phyloP scores from a whole-genome alignment of 2,797 vertebrate genomes.

The Gymnopithys bicolor region DNA sequence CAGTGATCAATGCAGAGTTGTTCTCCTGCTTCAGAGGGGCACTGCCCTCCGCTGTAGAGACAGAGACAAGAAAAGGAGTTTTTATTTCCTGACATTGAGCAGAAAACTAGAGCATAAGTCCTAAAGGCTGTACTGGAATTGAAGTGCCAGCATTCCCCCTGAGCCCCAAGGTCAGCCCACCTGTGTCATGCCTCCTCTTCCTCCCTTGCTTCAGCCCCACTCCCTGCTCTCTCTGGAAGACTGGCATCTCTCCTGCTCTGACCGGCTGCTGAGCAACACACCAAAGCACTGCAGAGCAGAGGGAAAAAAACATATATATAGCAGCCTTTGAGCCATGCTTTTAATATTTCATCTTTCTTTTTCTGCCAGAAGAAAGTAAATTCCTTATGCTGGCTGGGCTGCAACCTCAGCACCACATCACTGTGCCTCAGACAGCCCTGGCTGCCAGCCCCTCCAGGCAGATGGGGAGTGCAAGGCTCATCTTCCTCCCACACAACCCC shows the following conservation, averaged over 20 bases:
- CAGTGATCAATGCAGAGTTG: neutral
- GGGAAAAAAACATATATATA: neutral
- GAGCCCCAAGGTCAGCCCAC: neutral
- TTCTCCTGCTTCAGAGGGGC: neutral
- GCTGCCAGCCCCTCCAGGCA: constrained; percentile 34
- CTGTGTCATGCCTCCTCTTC: neutral
- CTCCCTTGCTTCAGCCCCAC: neutral
- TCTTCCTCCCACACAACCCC: neutral
- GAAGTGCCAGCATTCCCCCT: neutral
- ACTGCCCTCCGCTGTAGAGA: neutral
- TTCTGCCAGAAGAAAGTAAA: constrained; percentile 26
- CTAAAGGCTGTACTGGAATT: neutral
- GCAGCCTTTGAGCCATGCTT: constrained; percentile 4
- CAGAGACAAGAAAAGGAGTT: fast-evolving
- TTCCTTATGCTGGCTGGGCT: neutral
- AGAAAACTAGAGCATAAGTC: neutral
- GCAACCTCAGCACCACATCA: neutral
- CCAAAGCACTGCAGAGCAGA: neutral
- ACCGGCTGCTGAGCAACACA: neutral
- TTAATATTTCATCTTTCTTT: constrained; percentile 27
- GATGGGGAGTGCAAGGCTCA: constrained; percentile 18
- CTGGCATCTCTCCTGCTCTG: neutral
- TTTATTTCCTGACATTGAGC: neutral
- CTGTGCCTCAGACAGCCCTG: neutral
- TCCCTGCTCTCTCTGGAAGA: neutral